phyloP scores from a whole-genome alignment of 2,797 vertebrate species.

The Ctenochaetus hawaiiensis region DNA sequence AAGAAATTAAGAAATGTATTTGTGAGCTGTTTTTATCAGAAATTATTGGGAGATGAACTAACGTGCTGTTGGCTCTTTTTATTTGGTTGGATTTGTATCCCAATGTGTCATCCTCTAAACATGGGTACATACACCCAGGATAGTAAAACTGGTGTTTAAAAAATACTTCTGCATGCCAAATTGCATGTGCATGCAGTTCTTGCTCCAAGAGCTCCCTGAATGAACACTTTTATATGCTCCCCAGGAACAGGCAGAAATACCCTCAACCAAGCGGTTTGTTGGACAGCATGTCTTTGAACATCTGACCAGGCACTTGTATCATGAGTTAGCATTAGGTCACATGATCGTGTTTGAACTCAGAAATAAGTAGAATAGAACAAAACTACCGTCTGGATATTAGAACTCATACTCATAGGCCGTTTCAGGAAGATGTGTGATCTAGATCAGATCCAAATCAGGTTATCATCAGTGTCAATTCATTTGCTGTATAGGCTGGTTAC shows the following conservation, averaged over 20 bases:
- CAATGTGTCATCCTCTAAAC: background rate
- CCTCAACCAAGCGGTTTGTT: slow-evolving; percentile 15
- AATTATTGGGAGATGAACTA: background rate
- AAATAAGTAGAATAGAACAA: slow-evolving; percentile 42
- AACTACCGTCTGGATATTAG: slow-evolving; percentile 42
- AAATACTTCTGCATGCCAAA: background rate
- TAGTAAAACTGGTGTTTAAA: background rate
- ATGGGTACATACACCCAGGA: background rate
- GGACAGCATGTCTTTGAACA: slow-evolving; percentile 30
- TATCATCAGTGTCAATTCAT: background rate
- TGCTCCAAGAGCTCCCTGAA: slow-evolving; percentile 8
- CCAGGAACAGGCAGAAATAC: background rate
- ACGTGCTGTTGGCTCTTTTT: background rate
- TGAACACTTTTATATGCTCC: slow-evolving; percentile 16
- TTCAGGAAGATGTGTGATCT: background rate
- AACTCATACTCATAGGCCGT: background rate
- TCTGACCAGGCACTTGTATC: slow-evolving; percentile 48
- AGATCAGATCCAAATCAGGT: slow-evolving; percentile 5
- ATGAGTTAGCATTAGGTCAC: slow-evolving; percentile 45
- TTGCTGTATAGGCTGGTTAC: background rate
- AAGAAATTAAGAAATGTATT: background rate
- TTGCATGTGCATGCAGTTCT: background rate
- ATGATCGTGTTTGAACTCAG: slow-evolving; percentile 40
- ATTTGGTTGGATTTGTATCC: too few relatives aligned
- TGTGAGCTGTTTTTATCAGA: background rate